phyloP scores from a whole-genome alignment of 2,888 invertebrate species.

The Leptura quadrifasciata region DNA sequence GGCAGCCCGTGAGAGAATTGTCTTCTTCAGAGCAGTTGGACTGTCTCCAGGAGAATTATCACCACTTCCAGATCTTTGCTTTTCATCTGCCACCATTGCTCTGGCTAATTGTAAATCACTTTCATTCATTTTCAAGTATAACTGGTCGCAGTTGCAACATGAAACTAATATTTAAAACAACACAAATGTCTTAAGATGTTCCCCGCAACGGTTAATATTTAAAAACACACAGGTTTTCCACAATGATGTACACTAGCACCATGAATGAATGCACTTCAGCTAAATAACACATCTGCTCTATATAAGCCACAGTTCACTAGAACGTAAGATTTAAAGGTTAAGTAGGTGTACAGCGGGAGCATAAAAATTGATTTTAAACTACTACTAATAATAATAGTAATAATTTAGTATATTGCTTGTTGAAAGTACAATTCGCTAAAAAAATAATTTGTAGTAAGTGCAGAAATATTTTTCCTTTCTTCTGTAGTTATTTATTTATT shows the following conservation, averaged over 20 bases:
- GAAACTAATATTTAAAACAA: neutral
- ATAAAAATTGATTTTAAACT: neutral
- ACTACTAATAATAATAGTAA: neutral
- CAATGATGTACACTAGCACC: neutral
- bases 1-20: constrained; percentile 73
- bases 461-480: too few species aligned
- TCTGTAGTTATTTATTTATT: too few species aligned
- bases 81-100: constrained; percentile 80
- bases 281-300: constrained; percentile 50
- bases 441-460: too few species aligned
- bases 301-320: constrained; percentile 37
- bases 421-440: too few species aligned
- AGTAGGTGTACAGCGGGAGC: neutral
- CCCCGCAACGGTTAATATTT: too few species aligned
- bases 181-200: too few species aligned
- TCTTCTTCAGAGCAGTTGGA: constrained; percentile 79
- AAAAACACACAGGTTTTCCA: neutral
- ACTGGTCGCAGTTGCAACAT: neutral
- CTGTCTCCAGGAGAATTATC: constrained; percentile 77
- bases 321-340: neutral
- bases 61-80: constrained; percentile 70
- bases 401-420: too few species aligned
- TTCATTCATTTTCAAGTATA: constrained; percentile 79
- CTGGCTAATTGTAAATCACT: constrained; percentile 84
- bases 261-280: neutral